Evolutionary conservation across 2,113 vertebrate genomes (phyloP).

Genomic region (Tragelaphus scriptus): DNA sequence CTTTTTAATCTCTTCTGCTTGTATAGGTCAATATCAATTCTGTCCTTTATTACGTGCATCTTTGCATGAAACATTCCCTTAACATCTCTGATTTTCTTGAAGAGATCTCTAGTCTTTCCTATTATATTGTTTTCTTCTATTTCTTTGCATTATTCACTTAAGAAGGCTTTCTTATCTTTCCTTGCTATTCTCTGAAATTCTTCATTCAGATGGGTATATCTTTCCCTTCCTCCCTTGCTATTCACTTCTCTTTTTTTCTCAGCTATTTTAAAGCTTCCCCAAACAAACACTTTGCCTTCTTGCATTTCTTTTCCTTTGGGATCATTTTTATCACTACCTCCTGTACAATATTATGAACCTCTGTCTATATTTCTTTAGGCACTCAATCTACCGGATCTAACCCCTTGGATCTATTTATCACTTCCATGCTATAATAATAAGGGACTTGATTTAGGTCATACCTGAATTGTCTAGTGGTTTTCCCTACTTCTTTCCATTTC

Average conservation of each 20-base stretch:
- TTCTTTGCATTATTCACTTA: background rate
- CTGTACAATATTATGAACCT: background rate
- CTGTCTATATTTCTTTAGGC: background rate
- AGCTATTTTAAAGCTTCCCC: background rate
- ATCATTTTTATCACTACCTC: background rate
- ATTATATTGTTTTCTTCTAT: background rate
- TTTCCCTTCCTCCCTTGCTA: background rate
- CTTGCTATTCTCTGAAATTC: background rate
- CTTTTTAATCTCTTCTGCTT: background rate
- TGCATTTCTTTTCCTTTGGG: background rate
- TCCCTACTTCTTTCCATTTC: background rate
- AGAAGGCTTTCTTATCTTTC: background rate
- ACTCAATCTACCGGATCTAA: background rate
- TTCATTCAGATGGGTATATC: background rate
- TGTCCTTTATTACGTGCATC: background rate
- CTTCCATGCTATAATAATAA: background rate
- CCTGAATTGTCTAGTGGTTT: background rate
- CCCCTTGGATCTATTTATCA: background rate
- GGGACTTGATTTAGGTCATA: background rate
- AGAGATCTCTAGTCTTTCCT: background rate
- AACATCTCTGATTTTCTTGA: background rate
- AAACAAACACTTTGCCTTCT: background rate
- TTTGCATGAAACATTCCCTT: background rate
- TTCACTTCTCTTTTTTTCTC: background rate
- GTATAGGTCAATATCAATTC: background rate